A percentile compares a stretch with the other conserved stretches of the same genome.
Evolutionary conservation across 2,797 vertebrate genomes (phyloP).

Genomic region (Chromis chromis): DNA sequence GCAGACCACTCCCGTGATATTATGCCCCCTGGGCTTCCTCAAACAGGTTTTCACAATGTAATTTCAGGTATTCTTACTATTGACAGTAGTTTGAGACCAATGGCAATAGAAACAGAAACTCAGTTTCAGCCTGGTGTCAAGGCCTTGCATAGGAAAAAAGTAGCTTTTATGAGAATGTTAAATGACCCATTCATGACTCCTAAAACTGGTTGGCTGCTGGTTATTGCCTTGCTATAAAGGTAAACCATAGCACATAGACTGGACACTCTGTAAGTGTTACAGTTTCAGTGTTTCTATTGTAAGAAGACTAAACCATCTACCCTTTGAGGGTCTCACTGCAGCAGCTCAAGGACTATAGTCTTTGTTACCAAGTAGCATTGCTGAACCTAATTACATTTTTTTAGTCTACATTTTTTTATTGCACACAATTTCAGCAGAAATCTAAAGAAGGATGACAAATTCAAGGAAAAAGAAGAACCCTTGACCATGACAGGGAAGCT

Average conservation of each 20-base stretch:
- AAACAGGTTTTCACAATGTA: constrained; percentile 35
- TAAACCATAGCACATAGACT: background rate
- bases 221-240: no score
- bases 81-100: background rate
- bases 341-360: background rate
- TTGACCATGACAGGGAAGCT: no score
- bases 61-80: constrained; percentile 15
- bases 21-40: constrained; percentile 15
- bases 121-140: constrained; percentile 7
- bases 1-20: constrained; percentile 3
- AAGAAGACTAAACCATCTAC: no score
- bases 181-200: background rate
- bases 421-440: no score
- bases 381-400: no score
- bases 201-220: background rate
- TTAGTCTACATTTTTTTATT: no score
- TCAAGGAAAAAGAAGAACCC: no score
- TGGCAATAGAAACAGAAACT: background rate
- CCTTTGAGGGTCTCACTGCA: background rate
- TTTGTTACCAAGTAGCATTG: background rate
- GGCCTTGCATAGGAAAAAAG: background rate
- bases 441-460: no score
- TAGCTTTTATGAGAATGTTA: background rate
- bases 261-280: no score
- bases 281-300: no score